A percentile compares a stretch with the other conserved stretches of the same genome.
phyloP scores from a whole-genome alignment of 2,797 vertebrate genomes.

The Enteromius anoplus region DNA sequence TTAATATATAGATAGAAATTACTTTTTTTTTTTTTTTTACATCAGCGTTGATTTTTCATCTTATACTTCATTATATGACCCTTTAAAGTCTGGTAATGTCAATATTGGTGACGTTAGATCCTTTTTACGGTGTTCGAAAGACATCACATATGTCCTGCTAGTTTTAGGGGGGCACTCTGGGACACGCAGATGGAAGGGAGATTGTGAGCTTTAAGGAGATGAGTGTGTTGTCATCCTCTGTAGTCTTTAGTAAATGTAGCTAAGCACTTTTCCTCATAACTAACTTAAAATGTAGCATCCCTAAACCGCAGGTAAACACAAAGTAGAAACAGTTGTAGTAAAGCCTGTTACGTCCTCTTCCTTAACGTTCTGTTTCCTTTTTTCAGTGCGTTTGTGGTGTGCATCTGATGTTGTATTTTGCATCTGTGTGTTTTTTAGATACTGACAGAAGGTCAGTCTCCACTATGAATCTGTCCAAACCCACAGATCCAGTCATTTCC shows the following conservation, averaged over 20 bases:
- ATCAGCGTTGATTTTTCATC: no score
- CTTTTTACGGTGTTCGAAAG: not conserved
- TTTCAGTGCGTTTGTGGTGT: slow-evolving; percentile 7
- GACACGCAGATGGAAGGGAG: slow-evolving; percentile 12
- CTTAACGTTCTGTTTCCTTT: slow-evolving; percentile 4
- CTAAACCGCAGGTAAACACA: slow-evolving; percentile 1
- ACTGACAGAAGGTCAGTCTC: slow-evolving; percentile 94
- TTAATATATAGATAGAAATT: not conserved
- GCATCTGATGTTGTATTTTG: slow-evolving; percentile 63
- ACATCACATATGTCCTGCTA: not conserved
- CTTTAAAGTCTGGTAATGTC: not conserved
- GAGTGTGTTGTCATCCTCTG: not conserved
- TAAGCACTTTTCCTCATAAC: slow-evolving; percentile 1
- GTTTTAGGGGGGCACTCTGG: not conserved
- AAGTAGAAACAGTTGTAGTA: not conserved
- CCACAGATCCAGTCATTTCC: slow-evolving; percentile 93
- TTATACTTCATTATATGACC: not conserved
- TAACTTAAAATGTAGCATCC: not conserved
- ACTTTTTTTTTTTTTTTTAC: no score
- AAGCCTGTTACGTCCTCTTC: not conserved
- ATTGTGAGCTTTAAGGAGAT: slow-evolving; percentile 24
- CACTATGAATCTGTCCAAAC: slow-evolving; percentile 98
- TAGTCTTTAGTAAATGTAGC: not conserved
- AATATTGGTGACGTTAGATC: not conserved
- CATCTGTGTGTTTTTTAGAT: slow-evolving; percentile 86